phyloP scores from a whole-genome alignment of 2,797 vertebrate species.

The Psittacula derbiana region DNA sequence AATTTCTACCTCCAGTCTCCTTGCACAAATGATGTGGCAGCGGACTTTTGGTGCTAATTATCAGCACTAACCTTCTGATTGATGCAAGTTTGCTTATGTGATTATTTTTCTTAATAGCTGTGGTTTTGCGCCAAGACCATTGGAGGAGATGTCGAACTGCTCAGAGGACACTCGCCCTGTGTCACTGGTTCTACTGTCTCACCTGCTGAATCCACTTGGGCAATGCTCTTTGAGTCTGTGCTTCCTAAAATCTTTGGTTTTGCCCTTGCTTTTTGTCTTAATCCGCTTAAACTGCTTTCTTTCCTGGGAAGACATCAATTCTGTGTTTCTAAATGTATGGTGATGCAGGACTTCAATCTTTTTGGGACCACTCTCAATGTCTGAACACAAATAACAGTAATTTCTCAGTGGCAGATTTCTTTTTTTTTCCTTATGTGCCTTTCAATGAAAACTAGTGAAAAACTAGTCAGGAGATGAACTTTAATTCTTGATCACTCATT shows the following conservation, averaged over 20 bases:
- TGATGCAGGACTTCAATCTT: neutral
- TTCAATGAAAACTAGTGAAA: neutral
- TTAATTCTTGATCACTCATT: neutral
- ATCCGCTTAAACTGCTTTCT: neutral
- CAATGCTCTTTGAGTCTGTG: neutral
- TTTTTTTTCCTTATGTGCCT: neutral
- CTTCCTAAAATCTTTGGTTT: neutral
- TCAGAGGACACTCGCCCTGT: neutral
- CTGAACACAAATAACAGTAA: neutral
- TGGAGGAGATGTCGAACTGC: neutral
- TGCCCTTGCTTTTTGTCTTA: neutral
- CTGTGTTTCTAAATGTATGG: neutral
- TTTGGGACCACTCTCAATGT: neutral
- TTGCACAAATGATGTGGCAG: neutral
- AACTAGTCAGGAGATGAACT: neutral
- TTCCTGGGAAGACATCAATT: neutral
- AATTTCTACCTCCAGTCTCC: neutral
- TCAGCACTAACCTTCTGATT: neutral
- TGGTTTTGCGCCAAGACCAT: neutral
- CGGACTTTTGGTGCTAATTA: neutral
- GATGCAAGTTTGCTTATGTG: neutral
- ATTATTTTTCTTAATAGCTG: neutral
- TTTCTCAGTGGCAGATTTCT: neutral
- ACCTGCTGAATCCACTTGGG: neutral
- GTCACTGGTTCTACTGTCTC: neutral